A percentile compares a stretch with the other conserved stretches of the same genome.
Conservation (phyloP, 2,888 invertebrate species). For the Rhagium mordax region DNA sequence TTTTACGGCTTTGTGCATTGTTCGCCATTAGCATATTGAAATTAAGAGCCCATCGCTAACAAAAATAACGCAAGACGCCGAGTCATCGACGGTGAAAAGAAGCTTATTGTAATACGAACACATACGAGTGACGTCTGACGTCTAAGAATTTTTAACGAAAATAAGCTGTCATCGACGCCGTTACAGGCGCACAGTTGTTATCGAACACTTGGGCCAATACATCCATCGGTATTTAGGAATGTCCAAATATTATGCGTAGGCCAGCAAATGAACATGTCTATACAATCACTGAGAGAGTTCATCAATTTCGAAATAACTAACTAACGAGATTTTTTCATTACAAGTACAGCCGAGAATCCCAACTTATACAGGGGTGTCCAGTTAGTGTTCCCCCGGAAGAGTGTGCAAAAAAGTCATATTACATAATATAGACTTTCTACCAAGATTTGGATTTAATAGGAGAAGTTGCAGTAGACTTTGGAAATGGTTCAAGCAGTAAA, state of each 20-base stretch:
- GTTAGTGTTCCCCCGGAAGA: no score
- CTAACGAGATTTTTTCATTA: no score
- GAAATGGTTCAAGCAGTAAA: no score
- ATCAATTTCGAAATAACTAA: no score
- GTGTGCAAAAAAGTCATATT: no score
- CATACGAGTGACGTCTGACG: not conserved
- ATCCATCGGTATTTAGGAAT: not conserved
- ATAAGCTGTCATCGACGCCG: slow-evolving; percentile 1
- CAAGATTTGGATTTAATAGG: no score
- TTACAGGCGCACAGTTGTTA: not conserved
- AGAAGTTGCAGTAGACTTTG: no score
- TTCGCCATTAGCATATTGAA: not conserved
- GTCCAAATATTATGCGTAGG: not conserved
- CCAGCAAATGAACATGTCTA: no score
- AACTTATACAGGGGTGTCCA: no score
- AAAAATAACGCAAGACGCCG: not conserved
- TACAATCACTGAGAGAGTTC: no score
- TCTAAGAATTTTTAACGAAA: not conserved
- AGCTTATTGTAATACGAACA: slow-evolving; percentile 1
- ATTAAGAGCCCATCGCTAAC: not conserved
- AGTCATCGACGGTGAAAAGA: not conserved
- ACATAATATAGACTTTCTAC: no score
- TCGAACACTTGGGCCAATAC: not conserved
- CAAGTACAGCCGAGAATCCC: no score
- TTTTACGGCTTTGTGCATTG: not conserved